Conservation (phyloP, 2,888 invertebrate species). For the Noctua fimbriata region DNA sequence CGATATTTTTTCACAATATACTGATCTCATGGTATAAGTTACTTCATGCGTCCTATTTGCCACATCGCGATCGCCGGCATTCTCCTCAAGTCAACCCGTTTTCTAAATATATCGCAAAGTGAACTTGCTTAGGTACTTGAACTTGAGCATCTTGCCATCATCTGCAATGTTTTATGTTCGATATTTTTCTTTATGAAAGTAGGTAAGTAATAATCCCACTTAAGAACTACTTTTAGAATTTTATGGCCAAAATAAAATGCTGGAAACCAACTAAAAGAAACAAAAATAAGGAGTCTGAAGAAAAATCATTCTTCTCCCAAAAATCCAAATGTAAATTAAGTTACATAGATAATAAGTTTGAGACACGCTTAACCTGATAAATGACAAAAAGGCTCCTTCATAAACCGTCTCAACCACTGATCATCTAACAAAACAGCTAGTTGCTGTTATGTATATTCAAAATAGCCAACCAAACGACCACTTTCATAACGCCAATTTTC, state of each 20-base stretch:
- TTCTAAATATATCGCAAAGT: constrained; percentile 59
- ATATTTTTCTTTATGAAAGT: not conserved
- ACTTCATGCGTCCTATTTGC: not conserved
- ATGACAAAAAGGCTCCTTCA: not conserved
- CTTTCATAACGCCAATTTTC: not conserved
- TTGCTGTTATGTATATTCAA: not conserved
- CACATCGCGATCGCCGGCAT: constrained; percentile 4
- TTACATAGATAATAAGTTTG: not conserved
- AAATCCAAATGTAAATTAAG: not conserved
- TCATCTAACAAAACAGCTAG: not conserved
- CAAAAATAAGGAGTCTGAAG: not conserved
- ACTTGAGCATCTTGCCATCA: constrained; percentile 9
- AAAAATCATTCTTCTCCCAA: not conserved
- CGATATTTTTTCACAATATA: not conserved
- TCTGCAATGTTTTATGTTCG: constrained; percentile 5
- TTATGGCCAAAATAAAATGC: not conserved
- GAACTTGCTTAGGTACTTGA: constrained; percentile 35
- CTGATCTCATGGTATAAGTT: not conserved
- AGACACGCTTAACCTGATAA: not conserved
- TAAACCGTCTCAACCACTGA: not conserved
- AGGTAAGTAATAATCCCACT: not conserved
- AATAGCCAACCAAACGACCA: not conserved
- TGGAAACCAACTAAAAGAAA: not conserved
- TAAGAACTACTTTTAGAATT: not conserved
- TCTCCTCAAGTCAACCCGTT: constrained; percentile 41